Percentiles rank a stretch among this genome's conserved stretches.
Evolutionary conservation across 2,113 vertebrate species (phyloP).

Genomic region (Empidonax traillii): DNA sequence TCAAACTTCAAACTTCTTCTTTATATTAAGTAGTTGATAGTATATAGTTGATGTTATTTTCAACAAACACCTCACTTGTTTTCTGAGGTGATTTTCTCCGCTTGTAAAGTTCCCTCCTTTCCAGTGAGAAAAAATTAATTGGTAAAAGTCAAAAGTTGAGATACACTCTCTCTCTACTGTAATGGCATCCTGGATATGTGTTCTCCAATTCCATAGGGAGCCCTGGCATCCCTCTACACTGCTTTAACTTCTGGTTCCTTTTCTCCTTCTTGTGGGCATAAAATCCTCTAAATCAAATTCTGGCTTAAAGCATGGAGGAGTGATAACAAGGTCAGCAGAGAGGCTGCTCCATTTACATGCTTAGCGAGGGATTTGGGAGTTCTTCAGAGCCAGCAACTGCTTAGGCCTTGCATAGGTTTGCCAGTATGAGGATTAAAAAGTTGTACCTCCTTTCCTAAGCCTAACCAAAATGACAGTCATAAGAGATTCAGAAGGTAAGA

Average conservation of each 20-base stretch:
- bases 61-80: not conserved
- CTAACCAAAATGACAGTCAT: not conserved
- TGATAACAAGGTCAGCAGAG: not conserved
- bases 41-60: not conserved
- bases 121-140: not conserved
- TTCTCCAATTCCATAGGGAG: not conserved
- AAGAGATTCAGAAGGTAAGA: not conserved
- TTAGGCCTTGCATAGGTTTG: not conserved
- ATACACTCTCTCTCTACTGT: not conserved
- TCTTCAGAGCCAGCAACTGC: not conserved
- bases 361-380: not conserved
- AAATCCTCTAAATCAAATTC: not conserved
- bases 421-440: not conserved
- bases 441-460: not conserved
- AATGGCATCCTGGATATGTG: not conserved
- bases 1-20: not conserved
- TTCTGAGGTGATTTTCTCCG: not conserved
- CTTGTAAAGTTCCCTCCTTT: not conserved
- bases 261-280: not conserved
- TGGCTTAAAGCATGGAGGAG: not conserved
- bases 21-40: not conserved
- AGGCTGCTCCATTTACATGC: not conserved
- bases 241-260: not conserved
- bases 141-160: not conserved
- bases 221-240: not conserved